These are phyloP conservation scores for Drosophila anomelani DNA, from an alignment of 2,888 invertebrate genomes.

Conservation along the genomic window DNA sequence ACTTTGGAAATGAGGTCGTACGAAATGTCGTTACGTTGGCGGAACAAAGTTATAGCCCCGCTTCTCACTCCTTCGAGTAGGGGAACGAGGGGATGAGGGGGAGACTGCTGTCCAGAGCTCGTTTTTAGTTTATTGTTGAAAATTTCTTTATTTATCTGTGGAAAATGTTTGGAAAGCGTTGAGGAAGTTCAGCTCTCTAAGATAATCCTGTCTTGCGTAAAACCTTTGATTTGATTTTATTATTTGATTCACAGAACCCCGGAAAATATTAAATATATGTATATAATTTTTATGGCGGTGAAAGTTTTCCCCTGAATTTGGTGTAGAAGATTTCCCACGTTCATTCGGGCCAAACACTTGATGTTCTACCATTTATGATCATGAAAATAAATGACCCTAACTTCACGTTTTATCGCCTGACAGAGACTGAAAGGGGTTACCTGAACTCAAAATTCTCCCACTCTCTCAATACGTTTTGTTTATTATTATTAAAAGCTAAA, in stretches of 20 bases:
- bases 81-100: background rate
- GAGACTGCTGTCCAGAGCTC: conserved; percentile 16
- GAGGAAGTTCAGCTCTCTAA: no score
- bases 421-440: background rate
- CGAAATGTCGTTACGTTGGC: conserved; percentile 76
- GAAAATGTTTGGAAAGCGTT: conserved; percentile 56
- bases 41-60: conserved; percentile 40
- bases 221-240: background rate
- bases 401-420: conserved; percentile 5
- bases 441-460: background rate
- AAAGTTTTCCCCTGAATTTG: conserved; percentile 5
- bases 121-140: conserved; percentile 69
- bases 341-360: conserved; percentile 17
- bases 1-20: conserved; percentile 80
- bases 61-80: conserved; percentile 3
- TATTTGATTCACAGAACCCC: background rate
- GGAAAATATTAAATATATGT: background rate
- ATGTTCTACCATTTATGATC: conserved; percentile 10
- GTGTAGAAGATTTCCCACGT: conserved; percentile 6
- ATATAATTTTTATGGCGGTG: background rate
- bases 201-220: background rate
- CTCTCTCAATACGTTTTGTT: background rate
- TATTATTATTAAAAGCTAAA: background rate
- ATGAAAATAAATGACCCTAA: conserved; percentile 10
- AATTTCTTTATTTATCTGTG: conserved; percentile 61